Conservation (phyloP, 2,113 vertebrate genomes). For the Sinocyclocheilus rhinocerous region DNA sequence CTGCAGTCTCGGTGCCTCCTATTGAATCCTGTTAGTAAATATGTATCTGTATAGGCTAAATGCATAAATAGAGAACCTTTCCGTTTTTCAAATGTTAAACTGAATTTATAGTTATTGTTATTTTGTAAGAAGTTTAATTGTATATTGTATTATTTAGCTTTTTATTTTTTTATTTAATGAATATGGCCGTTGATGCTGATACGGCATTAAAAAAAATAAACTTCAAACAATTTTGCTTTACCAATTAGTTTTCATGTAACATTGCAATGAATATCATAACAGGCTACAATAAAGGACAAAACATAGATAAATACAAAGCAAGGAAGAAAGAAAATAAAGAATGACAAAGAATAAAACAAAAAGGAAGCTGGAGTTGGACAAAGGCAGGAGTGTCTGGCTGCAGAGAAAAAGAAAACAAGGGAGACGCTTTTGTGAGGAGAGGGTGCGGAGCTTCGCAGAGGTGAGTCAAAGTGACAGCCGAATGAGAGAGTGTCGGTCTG, state of each 20-base stretch:
- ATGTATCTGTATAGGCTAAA: not conserved
- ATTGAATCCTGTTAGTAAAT: not conserved
- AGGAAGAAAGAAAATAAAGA: not conserved
- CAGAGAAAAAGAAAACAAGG: slow-evolving; percentile 1
- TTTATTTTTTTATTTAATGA: not conserved
- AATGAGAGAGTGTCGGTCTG: slow-evolving; percentile 21
- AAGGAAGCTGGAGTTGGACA: slow-evolving; percentile 10
- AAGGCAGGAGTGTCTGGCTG: slow-evolving; percentile 1
- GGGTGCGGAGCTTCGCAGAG: slow-evolving; percentile 22
- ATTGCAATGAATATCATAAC: slow-evolving; percentile 28
- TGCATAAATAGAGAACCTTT: not conserved
- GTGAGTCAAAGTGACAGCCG: slow-evolving; percentile 38
- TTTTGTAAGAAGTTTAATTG: too few relatives aligned
- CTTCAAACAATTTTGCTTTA: not conserved
- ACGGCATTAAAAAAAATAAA: not conserved
- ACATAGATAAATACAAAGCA: not conserved
- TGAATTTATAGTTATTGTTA: not conserved
- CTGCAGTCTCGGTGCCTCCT: not conserved
- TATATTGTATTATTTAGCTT: too few relatives aligned
- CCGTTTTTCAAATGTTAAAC: not conserved
- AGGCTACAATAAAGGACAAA: not conserved
- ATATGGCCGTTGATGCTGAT: not conserved
- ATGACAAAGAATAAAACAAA: not conserved
- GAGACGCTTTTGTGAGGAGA: slow-evolving; percentile 25
- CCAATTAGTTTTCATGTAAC: not conserved